Conservation (phyloP, 1,140 invertebrate genomes). For the Solen grandis region DNA sequence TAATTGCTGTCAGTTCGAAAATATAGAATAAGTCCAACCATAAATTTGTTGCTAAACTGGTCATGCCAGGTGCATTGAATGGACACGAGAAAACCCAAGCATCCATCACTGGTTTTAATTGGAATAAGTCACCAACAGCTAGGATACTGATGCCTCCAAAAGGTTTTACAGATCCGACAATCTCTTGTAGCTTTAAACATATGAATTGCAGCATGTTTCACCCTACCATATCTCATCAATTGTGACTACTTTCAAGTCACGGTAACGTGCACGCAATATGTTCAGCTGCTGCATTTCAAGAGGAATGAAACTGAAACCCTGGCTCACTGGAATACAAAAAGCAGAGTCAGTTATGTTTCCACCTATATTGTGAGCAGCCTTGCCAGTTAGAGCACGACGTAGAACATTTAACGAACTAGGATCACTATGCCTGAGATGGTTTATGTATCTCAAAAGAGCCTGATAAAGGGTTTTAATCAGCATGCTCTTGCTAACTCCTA, state of each 20-base stretch:
- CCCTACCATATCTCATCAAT: conserved; percentile 60
- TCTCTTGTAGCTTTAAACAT: conserved; percentile 30
- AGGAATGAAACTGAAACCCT: conserved; percentile 53
- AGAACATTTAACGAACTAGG: no score
- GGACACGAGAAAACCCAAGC: conserved; percentile 32
- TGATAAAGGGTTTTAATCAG: no score
- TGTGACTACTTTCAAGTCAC: no score
- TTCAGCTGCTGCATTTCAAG: conserved; percentile 56
- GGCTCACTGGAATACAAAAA: no score
- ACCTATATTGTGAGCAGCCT: conserved; percentile 61
- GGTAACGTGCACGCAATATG: conserved; percentile 26
- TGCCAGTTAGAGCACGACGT: conserved; percentile 62
- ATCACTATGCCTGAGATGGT: no score
- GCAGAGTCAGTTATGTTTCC: conserved; percentile 54
- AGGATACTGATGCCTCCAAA: no score
- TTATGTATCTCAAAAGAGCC: no score
- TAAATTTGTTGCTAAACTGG: conserved; percentile 53
- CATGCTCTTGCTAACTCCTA: no score
- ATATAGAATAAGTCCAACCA: conserved; percentile 64
- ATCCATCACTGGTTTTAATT: no score
- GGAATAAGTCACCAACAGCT: no score
- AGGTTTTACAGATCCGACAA: no score
- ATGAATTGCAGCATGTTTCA: conserved; percentile 50
- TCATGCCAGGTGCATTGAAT: not conserved
- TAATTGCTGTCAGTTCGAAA: no score